Conservation (phyloP, 2,797 vertebrate species). For the Ara ararauna region DNA sequence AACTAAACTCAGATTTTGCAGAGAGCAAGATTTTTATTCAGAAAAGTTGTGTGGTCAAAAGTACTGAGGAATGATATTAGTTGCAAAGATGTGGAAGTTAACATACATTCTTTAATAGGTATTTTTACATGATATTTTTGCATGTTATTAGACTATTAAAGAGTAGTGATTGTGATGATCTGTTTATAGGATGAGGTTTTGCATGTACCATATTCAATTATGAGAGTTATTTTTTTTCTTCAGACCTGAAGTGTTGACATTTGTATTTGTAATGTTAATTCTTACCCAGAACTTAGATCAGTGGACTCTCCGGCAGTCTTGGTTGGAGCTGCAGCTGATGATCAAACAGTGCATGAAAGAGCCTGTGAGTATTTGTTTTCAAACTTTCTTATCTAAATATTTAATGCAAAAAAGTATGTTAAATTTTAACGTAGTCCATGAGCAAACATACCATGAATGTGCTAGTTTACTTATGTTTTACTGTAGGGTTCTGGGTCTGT, state of each 20-base stretch:
- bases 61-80: background rate
- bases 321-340: conserved; percentile 82
- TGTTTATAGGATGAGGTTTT: background rate
- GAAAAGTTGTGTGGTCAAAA: background rate
- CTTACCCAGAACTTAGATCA: conserved; percentile 78
- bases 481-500: conserved; percentile 78
- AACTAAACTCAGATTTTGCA: background rate
- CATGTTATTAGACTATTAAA: background rate
- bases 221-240: background rate
- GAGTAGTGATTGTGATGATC: background rate
- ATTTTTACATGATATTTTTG: background rate
- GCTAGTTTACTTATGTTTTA: conserved; percentile 58
- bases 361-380: conserved; percentile 75
- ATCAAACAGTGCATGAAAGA: conserved; percentile 82
- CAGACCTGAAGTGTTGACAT: background rate
- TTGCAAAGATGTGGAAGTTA: background rate
- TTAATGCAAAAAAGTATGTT: background rate
- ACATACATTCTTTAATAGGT: background rate
- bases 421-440: conserved; percentile 34
- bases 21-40: background rate
- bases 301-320: conserved; percentile 81
- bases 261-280: background rate
- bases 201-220: background rate
- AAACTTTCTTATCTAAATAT: background rate
- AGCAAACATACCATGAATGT: conserved; percentile 35